Percentiles rank a stretch among this genome's conserved stretches.
phyloP scores from a whole-genome alignment of 2,797 vertebrate species.

The Gymnothorax reevesii region DNA sequence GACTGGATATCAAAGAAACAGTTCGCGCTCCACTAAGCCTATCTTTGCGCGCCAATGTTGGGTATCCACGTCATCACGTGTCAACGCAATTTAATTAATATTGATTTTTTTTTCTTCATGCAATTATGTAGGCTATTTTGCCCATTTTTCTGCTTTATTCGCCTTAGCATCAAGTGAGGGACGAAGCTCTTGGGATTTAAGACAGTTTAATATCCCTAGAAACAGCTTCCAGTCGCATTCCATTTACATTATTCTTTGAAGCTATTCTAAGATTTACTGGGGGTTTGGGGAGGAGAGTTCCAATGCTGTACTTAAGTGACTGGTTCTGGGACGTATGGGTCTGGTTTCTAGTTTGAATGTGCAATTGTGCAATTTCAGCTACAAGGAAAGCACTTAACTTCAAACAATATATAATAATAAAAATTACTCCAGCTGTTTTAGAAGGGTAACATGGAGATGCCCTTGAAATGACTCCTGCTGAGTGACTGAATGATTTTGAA shows the following conservation, averaged over 20 bases:
- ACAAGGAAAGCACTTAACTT: not conserved
- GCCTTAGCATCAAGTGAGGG: not conserved
- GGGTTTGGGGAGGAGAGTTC: not conserved
- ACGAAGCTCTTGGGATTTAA: not conserved
- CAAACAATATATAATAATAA: too few relatives aligned
- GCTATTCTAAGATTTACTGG: not conserved
- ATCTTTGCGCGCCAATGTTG: not conserved
- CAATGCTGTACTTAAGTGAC: not conserved
- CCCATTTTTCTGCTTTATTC: not conserved
- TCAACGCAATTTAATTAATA: not conserved
- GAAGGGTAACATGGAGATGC: not conserved
- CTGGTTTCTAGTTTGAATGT: not conserved
- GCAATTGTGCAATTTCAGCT: not conserved
- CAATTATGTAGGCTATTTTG: not conserved
- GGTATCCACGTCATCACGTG: not conserved
- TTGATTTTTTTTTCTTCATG: not conserved
- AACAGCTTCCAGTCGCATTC: not conserved
- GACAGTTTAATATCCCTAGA: not conserved
- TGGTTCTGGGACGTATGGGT: not conserved
- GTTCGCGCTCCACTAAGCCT: not conserved
- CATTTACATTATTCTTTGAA: not conserved
- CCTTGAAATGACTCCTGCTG: not conserved
- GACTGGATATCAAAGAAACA: constrained; percentile 16
- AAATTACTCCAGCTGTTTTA: not conserved
- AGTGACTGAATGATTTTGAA: constrained; percentile 8